Percentiles rank a stretch among this genome's conserved stretches.
These are phyloP conservation scores for Anoplophora glabripennis DNA, from an alignment of 1,140 invertebrate genomes.

Conservation along the genomic window DNA sequence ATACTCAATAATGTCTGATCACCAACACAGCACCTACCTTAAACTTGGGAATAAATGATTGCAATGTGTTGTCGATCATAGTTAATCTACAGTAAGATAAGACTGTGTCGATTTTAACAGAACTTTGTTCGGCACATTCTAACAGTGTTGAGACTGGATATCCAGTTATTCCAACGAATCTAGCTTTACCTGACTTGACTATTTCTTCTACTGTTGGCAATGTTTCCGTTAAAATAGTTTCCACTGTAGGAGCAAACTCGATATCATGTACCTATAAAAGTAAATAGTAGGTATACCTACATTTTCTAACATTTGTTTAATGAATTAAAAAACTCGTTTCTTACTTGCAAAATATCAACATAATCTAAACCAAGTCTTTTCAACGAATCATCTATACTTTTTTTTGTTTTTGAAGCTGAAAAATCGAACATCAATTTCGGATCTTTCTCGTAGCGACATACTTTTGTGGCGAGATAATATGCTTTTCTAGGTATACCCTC, in stretches of 20 bases:
- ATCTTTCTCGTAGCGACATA: conserved; percentile 77
- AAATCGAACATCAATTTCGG: conserved; percentile 85
- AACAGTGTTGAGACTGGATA: conserved; percentile 77
- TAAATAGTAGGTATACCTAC: not conserved
- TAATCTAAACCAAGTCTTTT: conserved; percentile 73
- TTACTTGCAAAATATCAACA: conserved; percentile 84
- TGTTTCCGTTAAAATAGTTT: conserved; percentile 81
- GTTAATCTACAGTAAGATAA: conserved; percentile 78
- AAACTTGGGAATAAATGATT: conserved; percentile 72
- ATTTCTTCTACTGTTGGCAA: conserved; percentile 75
- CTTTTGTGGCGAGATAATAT: conserved; percentile 92
- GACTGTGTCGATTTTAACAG: conserved; percentile 67
- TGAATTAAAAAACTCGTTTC: too few species aligned
- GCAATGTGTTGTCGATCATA: conserved; percentile 73
- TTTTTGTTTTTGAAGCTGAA: conserved; percentile 67
- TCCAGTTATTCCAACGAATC: conserved; percentile 82
- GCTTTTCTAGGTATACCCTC: conserved; percentile 72
- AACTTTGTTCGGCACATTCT: conserved; percentile 67
- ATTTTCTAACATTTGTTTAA: too few species aligned
- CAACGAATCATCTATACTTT: conserved; percentile 78
- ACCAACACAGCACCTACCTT: conserved; percentile 53
- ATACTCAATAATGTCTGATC: too few species aligned
- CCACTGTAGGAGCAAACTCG: conserved; percentile 78
- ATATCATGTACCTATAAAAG: conserved; percentile 79
- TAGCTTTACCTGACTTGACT: conserved; percentile 73